These are phyloP conservation scores for Meandrina meandrites DNA, from an alignment of 92 coral and sea anemone genomes.

Conservation along the genomic window DNA sequence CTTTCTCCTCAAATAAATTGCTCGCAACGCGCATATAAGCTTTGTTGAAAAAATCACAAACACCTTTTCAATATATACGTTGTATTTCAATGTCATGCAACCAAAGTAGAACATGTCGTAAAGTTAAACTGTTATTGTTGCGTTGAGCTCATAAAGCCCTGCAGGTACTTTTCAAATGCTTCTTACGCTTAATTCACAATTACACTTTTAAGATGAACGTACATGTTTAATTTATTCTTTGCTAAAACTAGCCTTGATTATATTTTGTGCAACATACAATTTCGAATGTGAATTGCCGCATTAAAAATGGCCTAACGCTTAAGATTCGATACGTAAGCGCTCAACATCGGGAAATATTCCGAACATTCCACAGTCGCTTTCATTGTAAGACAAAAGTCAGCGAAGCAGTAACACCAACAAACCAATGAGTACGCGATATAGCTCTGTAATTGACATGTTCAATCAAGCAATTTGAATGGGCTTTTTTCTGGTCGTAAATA, in stretches of 20 bases:
- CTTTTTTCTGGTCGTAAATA: constrained; percentile 12
- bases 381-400: constrained; percentile 43
- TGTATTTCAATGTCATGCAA: background rate
- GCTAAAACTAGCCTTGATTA: background rate
- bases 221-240: background rate
- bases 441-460: constrained; percentile 57
- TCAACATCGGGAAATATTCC: constrained; percentile 23
- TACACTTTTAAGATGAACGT: background rate
- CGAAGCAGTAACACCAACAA: constrained; percentile 49
- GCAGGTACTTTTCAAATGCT: constrained; percentile 20
- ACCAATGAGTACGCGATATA: constrained; percentile 59
- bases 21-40: background rate
- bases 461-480: constrained; percentile 41
- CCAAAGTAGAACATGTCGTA: background rate
- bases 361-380: constrained; percentile 28
- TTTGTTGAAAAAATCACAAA: background rate
- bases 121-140: background rate
- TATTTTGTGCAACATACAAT: background rate
- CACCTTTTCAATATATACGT: background rate
- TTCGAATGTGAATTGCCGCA: too few species aligned
- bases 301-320: background rate
- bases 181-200: background rate
- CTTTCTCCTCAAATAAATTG: background rate
- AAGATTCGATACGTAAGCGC: constrained; percentile 10
- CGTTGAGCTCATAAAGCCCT: background rate